Percentiles rank a stretch among this genome's conserved stretches.
Conservation (phyloP, 2,113 vertebrate genomes). For the Callopanchax toddi region DNA sequence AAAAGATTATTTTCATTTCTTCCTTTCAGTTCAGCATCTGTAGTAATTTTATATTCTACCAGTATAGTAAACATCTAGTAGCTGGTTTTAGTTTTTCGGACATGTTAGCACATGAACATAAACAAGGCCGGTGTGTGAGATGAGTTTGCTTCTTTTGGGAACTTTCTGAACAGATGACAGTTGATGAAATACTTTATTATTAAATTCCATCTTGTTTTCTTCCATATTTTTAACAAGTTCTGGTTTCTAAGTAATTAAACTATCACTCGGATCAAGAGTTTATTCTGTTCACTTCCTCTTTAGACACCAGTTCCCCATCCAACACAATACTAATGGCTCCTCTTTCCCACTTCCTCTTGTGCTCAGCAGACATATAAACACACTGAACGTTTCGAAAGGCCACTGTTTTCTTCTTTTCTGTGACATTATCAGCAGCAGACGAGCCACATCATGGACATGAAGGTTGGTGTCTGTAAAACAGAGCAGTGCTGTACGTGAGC, state of each 20-base stretch:
- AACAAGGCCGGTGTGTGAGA: not conserved
- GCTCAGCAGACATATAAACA: slow-evolving; percentile 20
- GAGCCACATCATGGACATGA: slow-evolving; percentile 36
- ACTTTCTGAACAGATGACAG: not conserved
- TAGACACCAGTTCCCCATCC: slow-evolving; percentile 40
- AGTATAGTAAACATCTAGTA: too few relatives aligned
- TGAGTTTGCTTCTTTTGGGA: not conserved
- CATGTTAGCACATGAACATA: too few relatives aligned
- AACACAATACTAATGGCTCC: not conserved
- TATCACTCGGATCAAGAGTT: not conserved
- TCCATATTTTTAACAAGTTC: slow-evolving; percentile 19
- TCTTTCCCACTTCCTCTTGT: slow-evolving; percentile 42
- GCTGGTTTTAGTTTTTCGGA: too few relatives aligned
- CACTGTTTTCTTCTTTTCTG: not conserved
- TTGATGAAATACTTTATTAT: not conserved
- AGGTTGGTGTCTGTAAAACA: slow-evolving; percentile 36
- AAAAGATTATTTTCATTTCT: not conserved
- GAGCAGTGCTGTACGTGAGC: not conserved
- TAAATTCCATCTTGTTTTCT: not conserved
- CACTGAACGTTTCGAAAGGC: slow-evolving; percentile 1
- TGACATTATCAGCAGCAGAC: not conserved
- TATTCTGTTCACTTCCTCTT: slow-evolving; percentile 42
- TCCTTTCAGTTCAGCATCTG: slow-evolving; percentile 10
- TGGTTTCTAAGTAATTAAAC: slow-evolving; percentile 15
- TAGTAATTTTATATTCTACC: not conserved